These are phyloP conservation scores for Troides helena DNA, from an alignment of 2,888 invertebrate genomes.

Conservation along the genomic window DNA sequence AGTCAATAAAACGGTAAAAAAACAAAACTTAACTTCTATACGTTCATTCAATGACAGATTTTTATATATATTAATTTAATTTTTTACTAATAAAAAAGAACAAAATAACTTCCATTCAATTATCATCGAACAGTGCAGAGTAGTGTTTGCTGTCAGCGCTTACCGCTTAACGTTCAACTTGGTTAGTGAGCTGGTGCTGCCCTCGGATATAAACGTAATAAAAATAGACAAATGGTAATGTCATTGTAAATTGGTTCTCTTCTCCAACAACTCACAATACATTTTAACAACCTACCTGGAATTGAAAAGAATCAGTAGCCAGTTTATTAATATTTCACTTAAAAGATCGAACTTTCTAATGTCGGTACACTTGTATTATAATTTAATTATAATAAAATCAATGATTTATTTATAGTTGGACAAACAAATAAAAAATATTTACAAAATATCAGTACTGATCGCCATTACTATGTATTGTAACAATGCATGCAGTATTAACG, in stretches of 20 bases:
- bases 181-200: slow-evolving; percentile 13
- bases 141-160: slow-evolving; percentile 2
- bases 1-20: too few relatives aligned
- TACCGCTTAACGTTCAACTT: slow-evolving; percentile 1
- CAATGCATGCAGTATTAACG: slow-evolving; percentile 39
- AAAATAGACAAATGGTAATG: slow-evolving; percentile 28
- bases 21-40: too few relatives aligned
- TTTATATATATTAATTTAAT: too few relatives aligned
- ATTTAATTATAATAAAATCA: slow-evolving; percentile 16
- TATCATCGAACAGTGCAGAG: too few relatives aligned
- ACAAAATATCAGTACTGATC: slow-evolving; percentile 31
- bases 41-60: too few relatives aligned
- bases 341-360: neutral
- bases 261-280: slow-evolving; percentile 22
- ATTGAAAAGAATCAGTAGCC: slow-evolving; percentile 19
- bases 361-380: slow-evolving; percentile 4
- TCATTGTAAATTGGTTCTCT: slow-evolving; percentile 26
- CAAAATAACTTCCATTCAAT: too few relatives aligned
- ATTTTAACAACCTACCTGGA: slow-evolving; percentile 23
- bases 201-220: slow-evolving; percentile 26
- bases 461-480: slow-evolving; percentile 39
- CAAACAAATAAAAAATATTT: slow-evolving; percentile 19
- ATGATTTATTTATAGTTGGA: slow-evolving; percentile 14
- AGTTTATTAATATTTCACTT: slow-evolving; percentile 14
- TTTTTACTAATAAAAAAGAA: too few relatives aligned